A percentile compares a stretch with the other conserved stretches of the same genome.
phyloP scores from a whole-genome alignment of 2,888 invertebrate genomes.

The Blastobasis adustella region DNA sequence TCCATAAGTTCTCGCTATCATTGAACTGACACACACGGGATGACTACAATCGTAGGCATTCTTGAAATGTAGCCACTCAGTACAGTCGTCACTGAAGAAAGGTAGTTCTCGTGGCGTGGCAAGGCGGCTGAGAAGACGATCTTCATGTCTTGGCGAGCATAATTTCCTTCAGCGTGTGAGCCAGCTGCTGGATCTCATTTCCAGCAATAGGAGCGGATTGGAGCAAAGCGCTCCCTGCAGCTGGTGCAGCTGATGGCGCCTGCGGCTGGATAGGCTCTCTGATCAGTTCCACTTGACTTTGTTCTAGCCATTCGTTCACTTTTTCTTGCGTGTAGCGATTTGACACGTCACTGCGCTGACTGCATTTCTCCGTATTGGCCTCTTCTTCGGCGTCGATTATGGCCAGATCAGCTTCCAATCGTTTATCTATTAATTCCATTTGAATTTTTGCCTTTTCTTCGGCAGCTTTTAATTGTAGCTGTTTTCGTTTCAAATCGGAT shows the following conservation, averaged over 20 bases:
- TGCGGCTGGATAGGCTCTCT: not conserved
- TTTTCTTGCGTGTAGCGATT: not conserved
- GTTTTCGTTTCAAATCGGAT: not conserved
- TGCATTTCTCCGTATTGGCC: not conserved
- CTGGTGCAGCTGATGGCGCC: not conserved
- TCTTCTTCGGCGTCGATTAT: not conserved
- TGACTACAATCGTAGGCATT: constrained; percentile 8
- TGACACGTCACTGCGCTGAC: not conserved
- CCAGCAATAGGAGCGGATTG: not conserved
- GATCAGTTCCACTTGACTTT: not conserved
- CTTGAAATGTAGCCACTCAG: constrained; percentile 14
- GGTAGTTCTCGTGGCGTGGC: constrained; percentile 12
- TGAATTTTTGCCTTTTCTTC: not conserved
- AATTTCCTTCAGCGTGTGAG: constrained; percentile 8
- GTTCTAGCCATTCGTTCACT: constrained; percentile 4
- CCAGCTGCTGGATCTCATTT: constrained; percentile 4
- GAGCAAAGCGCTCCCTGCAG: not conserved
- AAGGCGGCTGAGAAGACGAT: constrained; percentile 7
- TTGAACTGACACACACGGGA: constrained; percentile 7
- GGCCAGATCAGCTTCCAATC: not conserved
- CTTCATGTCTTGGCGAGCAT: constrained; percentile 3
- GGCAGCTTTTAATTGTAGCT: not conserved
- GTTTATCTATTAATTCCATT: not conserved
- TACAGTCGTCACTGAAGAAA: constrained; percentile 9
- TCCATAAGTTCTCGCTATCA: constrained; percentile 13